phyloP scores from a whole-genome alignment of 2,888 invertebrate genomes.

The Malacosoma neustria region DNA sequence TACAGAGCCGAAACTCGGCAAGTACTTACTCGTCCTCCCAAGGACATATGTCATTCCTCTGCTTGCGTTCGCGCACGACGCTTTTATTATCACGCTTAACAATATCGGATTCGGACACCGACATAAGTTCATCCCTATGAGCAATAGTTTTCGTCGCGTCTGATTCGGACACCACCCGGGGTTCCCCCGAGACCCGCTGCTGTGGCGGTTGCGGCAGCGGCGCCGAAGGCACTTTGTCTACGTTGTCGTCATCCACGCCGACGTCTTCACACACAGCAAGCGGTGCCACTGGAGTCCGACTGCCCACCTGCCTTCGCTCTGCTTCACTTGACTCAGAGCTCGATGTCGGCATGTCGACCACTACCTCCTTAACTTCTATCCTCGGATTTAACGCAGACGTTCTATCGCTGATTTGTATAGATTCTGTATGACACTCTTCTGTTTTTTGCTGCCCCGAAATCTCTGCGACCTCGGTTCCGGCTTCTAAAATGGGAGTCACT shows the following conservation, averaged over 20 bases:
- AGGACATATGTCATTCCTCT: conserved; percentile 91
- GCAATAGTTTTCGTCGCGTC: conserved; percentile 51
- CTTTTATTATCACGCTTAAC: conserved; percentile 58
- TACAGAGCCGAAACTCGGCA: neutral
- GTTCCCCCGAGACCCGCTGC: conserved; percentile 35
- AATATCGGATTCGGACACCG: conserved; percentile 57
- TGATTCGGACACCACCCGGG: conserved; percentile 43
- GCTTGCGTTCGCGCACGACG: conserved; percentile 48
- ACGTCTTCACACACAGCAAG: conserved; percentile 81
- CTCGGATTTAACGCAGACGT: conserved; percentile 5
- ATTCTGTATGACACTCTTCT: conserved; percentile 12
- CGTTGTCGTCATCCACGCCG: conserved; percentile 79
- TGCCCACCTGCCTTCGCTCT: conserved; percentile 3
- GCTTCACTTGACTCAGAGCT: too few species aligned
- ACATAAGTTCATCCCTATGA: conserved; percentile 57
- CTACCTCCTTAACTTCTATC: neutral
- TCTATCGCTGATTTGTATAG: conserved; percentile 9
- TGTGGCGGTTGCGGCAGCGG: conserved; percentile 30
- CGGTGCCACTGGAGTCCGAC: conserved; percentile 73
- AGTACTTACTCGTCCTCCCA: conserved; percentile 96
- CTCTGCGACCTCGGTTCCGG: conserved; percentile 28
- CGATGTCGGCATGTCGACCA: conserved; percentile 6
- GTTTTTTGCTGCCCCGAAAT: conserved; percentile 24
- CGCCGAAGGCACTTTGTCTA: conserved; percentile 69
- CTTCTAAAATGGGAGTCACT: conserved; percentile 35